A percentile compares a stretch with the other conserved stretches of the same genome.
Evolutionary conservation across 2,888 invertebrate species (phyloP).

Genomic region (Incurvaria masculella): DNA sequence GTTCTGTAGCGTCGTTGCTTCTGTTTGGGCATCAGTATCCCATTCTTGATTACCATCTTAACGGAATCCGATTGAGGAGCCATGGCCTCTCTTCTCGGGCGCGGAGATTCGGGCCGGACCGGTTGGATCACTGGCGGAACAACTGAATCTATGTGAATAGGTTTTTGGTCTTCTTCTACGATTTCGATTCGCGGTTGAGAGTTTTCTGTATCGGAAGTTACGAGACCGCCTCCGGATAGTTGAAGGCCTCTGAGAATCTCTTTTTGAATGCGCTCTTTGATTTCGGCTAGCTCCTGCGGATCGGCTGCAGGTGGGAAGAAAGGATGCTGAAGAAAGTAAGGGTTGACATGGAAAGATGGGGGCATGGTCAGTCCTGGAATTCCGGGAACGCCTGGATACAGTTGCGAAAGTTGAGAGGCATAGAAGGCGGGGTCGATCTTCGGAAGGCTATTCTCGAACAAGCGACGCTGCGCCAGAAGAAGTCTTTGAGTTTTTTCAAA

Average conservation of each 20-base stretch:
- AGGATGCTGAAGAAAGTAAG: slow-evolving; percentile 61
- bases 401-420: slow-evolving; percentile 59
- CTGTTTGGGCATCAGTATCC: slow-evolving; percentile 87
- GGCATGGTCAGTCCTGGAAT: slow-evolving; percentile 55
- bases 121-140: slow-evolving; percentile 43
- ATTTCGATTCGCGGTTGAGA: slow-evolving; percentile 40
- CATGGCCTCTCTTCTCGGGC: slow-evolving; percentile 40
- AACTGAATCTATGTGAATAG: slow-evolving; percentile 33
- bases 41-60: slow-evolving; percentile 89
- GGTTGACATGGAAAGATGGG: slow-evolving; percentile 61
- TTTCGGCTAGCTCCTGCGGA: slow-evolving; percentile 61
- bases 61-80: slow-evolving; percentile 60
- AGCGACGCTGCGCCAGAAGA: slow-evolving; percentile 62
- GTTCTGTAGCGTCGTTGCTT: slow-evolving; percentile 88
- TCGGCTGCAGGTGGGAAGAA: slow-evolving; percentile 54
- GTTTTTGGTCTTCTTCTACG: slow-evolving; percentile 54
- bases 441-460: slow-evolving; percentile 59
- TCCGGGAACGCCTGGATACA: slow-evolving; percentile 57
- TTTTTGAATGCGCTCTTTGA: slow-evolving; percentile 66
- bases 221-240: slow-evolving; percentile 66
- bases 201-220: slow-evolving; percentile 34
- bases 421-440: slow-evolving; percentile 63
- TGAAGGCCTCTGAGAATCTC: slow-evolving; percentile 63
- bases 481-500: slow-evolving; percentile 59
- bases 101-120: slow-evolving; percentile 42